Evolutionary conservation across 2,888 invertebrate genomes (phyloP).

Genomic region (Chouioia cunea): DNA sequence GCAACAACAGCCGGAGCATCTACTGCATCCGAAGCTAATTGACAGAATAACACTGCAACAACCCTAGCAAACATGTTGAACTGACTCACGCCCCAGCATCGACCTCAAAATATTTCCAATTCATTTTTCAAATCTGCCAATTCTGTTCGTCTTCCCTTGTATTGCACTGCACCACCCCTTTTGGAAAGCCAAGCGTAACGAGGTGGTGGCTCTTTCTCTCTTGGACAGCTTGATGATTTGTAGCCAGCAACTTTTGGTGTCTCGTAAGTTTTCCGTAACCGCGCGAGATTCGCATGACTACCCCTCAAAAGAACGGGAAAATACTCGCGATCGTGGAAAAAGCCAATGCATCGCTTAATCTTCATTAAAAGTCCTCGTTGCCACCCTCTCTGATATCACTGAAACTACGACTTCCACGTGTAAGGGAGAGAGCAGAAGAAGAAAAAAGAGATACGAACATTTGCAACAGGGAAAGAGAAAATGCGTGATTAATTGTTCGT

Average conservation of each 20-base stretch:
- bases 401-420: slow-evolving; percentile 8
- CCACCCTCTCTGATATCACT: neutral
- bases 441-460: slow-evolving; percentile 1
- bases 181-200: slow-evolving; percentile 12
- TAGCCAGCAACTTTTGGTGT: slow-evolving; percentile 19
- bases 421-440: neutral
- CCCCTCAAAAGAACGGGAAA: slow-evolving; percentile 10
- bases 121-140: slow-evolving; percentile 44
- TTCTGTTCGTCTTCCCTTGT: slow-evolving; percentile 33
- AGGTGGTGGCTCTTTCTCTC: neutral
- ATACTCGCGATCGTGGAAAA: slow-evolving; percentile 15
- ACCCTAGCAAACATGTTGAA: neutral
- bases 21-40: slow-evolving; percentile 15
- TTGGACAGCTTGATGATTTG: slow-evolving; percentile 34
- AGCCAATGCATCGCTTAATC: slow-evolving; percentile 49
- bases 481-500: slow-evolving; percentile 54
- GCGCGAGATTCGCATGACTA: neutral
- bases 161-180: neutral
- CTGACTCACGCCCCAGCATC: neutral
- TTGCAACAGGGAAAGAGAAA: slow-evolving; percentile 32
- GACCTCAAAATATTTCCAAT: slow-evolving; percentile 28
- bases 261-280: slow-evolving; percentile 16
- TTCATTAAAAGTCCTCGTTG: slow-evolving; percentile 52
- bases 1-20: neutral
- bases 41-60: slow-evolving; percentile 35